Evolutionary conservation across 2,888 invertebrate species (phyloP).

Genomic region (Xanthia icteritia): DNA sequence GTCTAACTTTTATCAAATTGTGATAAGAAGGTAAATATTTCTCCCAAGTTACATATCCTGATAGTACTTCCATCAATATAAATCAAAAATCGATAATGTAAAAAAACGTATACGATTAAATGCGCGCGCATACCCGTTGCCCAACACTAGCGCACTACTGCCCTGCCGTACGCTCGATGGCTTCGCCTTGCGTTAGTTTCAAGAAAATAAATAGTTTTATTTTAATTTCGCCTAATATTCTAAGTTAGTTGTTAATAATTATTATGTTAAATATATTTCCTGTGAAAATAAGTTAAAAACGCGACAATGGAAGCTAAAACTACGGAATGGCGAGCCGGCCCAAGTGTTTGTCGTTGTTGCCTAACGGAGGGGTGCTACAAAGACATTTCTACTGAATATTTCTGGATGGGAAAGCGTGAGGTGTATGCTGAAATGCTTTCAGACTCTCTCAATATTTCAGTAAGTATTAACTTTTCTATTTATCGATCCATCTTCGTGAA

Average conservation of each 20-base stretch:
- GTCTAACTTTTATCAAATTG: background rate
- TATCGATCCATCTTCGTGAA: constrained; percentile 39
- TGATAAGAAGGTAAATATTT: background rate
- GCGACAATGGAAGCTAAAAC: constrained; percentile 83
- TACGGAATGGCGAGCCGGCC: constrained; percentile 86
- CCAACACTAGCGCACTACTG: constrained; percentile 57
- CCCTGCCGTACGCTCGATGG: constrained; percentile 61
- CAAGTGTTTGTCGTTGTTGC: constrained; percentile 87
- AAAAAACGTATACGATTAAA: constrained; percentile 3
- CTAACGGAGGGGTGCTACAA: constrained; percentile 87
- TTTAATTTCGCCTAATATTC: constrained; percentile 40
- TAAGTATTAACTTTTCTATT: constrained; percentile 71
- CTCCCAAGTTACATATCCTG: constrained; percentile 2
- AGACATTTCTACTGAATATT: constrained; percentile 88
- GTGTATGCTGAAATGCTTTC: constrained; percentile 87
- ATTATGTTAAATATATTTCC: constrained; percentile 71
- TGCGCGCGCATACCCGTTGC: constrained; percentile 56
- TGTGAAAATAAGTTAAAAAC: constrained; percentile 72
- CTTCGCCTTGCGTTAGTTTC: constrained; percentile 67
- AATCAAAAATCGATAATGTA: constrained; percentile 58
- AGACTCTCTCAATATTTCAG: constrained; percentile 81
- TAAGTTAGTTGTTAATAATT: constrained; percentile 58
- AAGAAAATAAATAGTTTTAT: constrained; percentile 61
- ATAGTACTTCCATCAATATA: constrained; percentile 5
- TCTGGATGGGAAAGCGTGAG: constrained; percentile 89